Evolutionary conservation across 2,113 vertebrate genomes (phyloP), one percentile per base, ranked within the genome.

Genomic region (Galeopterus variegatus): DNA sequence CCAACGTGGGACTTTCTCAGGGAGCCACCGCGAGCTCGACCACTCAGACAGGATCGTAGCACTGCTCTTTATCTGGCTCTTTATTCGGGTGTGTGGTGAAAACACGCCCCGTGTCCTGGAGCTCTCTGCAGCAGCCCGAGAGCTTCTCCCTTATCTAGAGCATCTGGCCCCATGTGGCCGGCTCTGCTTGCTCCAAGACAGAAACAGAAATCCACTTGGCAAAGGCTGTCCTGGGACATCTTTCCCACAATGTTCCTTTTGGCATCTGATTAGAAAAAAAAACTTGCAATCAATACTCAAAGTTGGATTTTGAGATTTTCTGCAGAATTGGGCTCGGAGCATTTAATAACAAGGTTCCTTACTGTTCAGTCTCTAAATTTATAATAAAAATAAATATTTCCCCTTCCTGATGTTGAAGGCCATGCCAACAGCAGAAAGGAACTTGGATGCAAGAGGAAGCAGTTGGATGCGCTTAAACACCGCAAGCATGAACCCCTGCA

Each of bases 241-340:
- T 75, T 36, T 54, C 89, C 90, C 80, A 17, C 89, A 64, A 36
- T 76, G 79, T 88, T 95, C 97, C 96, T 96, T 54, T 95, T 97
- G 97, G 97, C 98, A 33, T 93, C 94, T 9, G 89, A 94, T 94
- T 14, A 97, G 95, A 95, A 94, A 97, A 93, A 62, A 93, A 92
- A 21, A 28, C 72, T 70, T 80, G 93, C 91, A 80, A 93, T 96
- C 93, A 70, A 82, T 88, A 87, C 96, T 64, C 90, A 31, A 82
- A 80, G 88, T 91, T 79, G 97, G 73, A 91, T 91, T 95, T 75
- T 77, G 87, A 95, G 97, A 81, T 92, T 94, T 94, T 95, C 96
- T 89, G 93, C 90, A 92, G 93, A 75, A 97, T 67, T 87, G 97
- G 97, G 85, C 95, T 94, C 52, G 62, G 97, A 86, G 97, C 64